These are phyloP conservation scores for Rhombomys opimus DNA, from an alignment of 2,113 vertebrate genomes.

Conservation along the genomic window DNA sequence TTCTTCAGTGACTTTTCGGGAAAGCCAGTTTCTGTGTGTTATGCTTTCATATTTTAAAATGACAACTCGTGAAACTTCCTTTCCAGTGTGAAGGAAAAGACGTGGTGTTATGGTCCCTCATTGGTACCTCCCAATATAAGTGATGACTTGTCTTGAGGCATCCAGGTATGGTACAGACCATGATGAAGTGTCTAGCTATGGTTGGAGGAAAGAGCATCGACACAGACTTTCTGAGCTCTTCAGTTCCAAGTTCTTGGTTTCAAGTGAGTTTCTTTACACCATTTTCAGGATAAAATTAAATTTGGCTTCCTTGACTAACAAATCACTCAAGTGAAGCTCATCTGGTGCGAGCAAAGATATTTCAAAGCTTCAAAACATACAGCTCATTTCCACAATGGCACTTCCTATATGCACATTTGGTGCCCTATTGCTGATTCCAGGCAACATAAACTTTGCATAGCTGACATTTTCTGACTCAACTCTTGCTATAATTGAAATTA, in stretches of 20 bases:
- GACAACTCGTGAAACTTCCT: neutral
- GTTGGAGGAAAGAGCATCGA: neutral
- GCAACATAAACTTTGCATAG: conserved; percentile 79
- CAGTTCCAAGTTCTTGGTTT: conserved; percentile 10
- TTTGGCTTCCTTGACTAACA: conserved; percentile 45
- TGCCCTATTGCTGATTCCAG: conserved; percentile 72
- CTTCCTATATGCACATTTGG: conserved; percentile 54
- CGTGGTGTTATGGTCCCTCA: neutral
- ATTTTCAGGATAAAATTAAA: conserved; percentile 31
- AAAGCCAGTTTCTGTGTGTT: conserved; percentile 21
- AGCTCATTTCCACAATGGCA: conserved; percentile 15
- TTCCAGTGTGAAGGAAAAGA: neutral
- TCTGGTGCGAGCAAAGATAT: conserved; percentile 30
- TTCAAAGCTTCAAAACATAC: conserved; percentile 57
- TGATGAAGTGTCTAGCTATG: neutral
- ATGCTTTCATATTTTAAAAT: neutral
- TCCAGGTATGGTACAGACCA: neutral
- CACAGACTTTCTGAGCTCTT: conserved; percentile 29
- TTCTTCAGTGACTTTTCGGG: neutral
- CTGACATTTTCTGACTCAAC: conserved; percentile 84
- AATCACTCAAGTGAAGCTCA: conserved; percentile 38
- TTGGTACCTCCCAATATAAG: neutral
- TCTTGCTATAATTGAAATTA: conserved; percentile 84
- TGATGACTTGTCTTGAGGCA: neutral
- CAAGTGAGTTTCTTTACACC: neutral